Base-by-base conservation (phyloP, 1,140 invertebrate genomes). In the Drepana arcuata region DNA sequence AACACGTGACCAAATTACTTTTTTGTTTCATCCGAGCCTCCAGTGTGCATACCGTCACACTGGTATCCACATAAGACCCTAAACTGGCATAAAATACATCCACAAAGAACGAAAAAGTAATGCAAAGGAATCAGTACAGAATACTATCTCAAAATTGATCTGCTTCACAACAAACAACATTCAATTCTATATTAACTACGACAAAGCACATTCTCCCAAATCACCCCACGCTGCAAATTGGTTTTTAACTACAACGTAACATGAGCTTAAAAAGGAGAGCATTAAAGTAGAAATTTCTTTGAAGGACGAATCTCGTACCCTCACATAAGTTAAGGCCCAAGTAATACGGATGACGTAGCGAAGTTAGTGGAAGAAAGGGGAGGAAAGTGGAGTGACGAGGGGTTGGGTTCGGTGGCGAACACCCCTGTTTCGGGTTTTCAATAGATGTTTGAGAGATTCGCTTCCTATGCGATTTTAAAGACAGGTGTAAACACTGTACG, bases 121-220 rank as follows among this genome's bases (percentile, higher is more conserved):
- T 74, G 78, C 66, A 65, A 75, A 79, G 71, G 78, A 79, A 79
- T 82, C 78, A 70, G 71, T 68, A 77, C 66, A 55, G 71, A n/a
- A n/a, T n/a, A 75, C 77, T 79, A 79, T 82, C 77, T 64, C 64
- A 64, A 79, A 82, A 82, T 79, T 77, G 72, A 79, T 75, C 72
- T 71, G 7, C 12, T 10, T 7, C 23, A 6, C 14, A 16, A 15
- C 53, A 61, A 24, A 31, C 45, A 16, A 64, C 44, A 51, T 33
- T 32, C 4, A 16, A 29, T 40, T 34, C 38, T 64, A 55, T 24
- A 1, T 1, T 2, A 0, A 1, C 2, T 14, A 10, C 11, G 7
- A 41, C 62, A 70, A 14, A 48, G 32, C 27, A 30, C 14, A 71
- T 52, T 72, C 48, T 78, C 28, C 34, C 9, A 2, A 39, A 44